Conservation (phyloP, 2,113 vertebrate genomes). For the Myrmophylax atrothorax region DNA sequence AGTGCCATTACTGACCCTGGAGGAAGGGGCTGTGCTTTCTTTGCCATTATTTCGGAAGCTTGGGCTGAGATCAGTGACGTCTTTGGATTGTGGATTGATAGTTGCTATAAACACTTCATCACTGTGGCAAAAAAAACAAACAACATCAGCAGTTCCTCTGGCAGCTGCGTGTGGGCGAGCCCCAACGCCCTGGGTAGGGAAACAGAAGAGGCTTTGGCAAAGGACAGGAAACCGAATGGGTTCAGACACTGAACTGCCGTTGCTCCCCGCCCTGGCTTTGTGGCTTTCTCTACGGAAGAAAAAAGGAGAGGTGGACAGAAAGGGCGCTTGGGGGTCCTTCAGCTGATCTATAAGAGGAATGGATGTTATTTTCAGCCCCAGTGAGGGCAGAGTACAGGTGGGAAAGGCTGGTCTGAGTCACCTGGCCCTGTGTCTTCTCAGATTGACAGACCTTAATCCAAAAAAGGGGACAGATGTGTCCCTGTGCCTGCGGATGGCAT, state of each 20-base stretch:
- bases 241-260: neutral
- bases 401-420: neutral
- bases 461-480: neutral
- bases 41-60: neutral
- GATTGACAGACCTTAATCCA: neutral
- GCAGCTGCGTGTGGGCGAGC: neutral
- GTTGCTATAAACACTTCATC: conserved; percentile 63
- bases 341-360: neutral
- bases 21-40: neutral
- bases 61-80: neutral
- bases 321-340: neutral
- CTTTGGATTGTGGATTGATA: neutral
- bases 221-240: neutral
- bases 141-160: neutral
- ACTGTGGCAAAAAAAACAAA: conserved; percentile 29
- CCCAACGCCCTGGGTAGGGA: neutral
- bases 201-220: conserved; percentile 52
- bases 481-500: neutral
- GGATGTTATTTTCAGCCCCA: neutral
- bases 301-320: neutral
- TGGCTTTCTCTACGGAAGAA: neutral
- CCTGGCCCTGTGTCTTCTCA: neutral
- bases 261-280: neutral
- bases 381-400: neutral
- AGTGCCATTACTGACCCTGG: fast-evolving